These are phyloP conservation scores for Dendronephthya gigantea DNA, from an alignment of 64 coral and sea anemone species.

Conservation along the genomic window DNA sequence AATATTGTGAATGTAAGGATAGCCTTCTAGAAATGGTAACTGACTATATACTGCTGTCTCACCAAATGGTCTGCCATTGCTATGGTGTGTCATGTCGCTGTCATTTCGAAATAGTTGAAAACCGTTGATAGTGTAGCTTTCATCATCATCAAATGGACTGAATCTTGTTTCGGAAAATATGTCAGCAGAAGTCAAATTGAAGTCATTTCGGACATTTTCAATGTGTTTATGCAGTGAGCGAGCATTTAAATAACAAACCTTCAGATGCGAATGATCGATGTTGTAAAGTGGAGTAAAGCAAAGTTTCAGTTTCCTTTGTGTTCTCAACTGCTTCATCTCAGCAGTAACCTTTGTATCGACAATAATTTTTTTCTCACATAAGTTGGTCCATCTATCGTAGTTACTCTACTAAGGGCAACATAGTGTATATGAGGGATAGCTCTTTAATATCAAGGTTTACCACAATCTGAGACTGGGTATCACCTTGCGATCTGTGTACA, in stretches of 20 bases:
- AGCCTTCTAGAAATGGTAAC: neutral
- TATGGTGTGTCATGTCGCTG: neutral
- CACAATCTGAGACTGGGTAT: slow-evolving; percentile 18
- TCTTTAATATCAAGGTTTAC: slow-evolving; percentile 18
- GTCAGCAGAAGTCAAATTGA: neutral
- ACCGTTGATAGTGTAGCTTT: neutral
- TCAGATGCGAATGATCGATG: neutral
- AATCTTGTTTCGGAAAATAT: neutral
- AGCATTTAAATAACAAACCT: neutral
- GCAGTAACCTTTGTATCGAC: neutral
- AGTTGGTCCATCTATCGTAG: neutral
- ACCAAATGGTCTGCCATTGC: neutral
- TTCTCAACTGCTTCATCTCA: neutral
- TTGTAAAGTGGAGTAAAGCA: neutral
- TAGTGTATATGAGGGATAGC: slow-evolving; percentile 34
- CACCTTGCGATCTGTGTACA: slow-evolving; percentile 40
- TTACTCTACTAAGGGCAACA: neutral
- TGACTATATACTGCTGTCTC: neutral
- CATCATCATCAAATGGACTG: neutral
- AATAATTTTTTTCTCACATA: neutral
- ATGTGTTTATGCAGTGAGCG: neutral
- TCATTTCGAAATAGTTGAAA: neutral
- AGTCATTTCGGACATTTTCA: neutral
- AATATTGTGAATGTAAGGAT: slow-evolving; percentile 21
- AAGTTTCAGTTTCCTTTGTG: neutral